Base-by-base conservation (phyloP, 2,797 vertebrate species). In the Acridotheres tristis region DNA sequence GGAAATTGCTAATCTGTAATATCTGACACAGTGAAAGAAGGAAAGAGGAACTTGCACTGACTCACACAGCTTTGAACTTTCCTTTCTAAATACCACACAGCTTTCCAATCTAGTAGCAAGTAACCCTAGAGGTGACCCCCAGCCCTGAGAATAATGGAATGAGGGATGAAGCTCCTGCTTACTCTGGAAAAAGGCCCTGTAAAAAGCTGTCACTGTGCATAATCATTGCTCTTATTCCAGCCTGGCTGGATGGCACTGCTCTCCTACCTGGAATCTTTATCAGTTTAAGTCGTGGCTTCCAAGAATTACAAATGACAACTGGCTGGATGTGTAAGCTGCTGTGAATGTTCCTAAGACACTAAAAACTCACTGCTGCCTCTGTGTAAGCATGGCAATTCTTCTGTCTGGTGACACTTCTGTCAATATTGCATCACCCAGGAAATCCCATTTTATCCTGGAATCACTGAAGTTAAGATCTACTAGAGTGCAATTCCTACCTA, bases 31-130 rank as follows among this genome's bases (percentile, higher is more conserved):
- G n/a, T 54, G 71, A 80, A 92, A 78, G 71, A 85, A 63, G 57
- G 71, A 55, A 73, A 91, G 72, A 77, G 59, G 84, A 85, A 59
- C 85, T 89, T 1, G 0, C 36, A 66, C 48, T 84, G 93, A 92
- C 89, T 90, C 87, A 88, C 2, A 4, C 14, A 20, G 69, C 86
- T 94, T 72, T 95, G 94, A 96, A 88, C 95, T 96, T 95, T 93
- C 65, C 53, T 84, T 87, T 65, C 87, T 82, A 89, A 96, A 95
- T 89, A 84, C 55, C 90, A 91, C 3, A 1, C 54, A 88, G 69
- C 59, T 93, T 90, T 89, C 66, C 61, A 72, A 47, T 62, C 77
- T 54, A 32, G 45, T 0, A 62, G 14, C 43, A 57, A 86, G 62
- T 45, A 90, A 93, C 77, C 40, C 67, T 66, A 27, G 65, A 80